Conservation (phyloP, 2,113 vertebrate genomes). For the Phycodurus eques region DNA sequence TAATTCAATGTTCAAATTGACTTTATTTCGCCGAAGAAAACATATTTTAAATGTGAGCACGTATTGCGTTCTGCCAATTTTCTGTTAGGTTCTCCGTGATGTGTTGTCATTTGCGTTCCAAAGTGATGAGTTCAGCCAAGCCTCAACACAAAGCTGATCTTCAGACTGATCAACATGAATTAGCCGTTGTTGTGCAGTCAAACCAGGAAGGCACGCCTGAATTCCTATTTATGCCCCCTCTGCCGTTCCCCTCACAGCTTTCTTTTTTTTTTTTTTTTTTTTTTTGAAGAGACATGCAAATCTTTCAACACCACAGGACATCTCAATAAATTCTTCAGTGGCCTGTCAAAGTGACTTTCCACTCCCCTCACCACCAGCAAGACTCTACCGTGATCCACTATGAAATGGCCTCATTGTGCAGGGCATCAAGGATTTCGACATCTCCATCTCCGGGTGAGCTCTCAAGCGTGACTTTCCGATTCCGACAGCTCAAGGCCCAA, state of each 20-base stretch:
- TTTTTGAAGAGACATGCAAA: conserved; percentile 60
- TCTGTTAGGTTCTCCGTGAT: background rate
- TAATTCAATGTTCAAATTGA: no score
- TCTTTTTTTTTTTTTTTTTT: conserved; percentile 20
- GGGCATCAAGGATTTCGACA: conserved; percentile 58
- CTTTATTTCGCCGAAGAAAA: no score
- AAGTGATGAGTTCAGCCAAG: conserved; percentile 37
- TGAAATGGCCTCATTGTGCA: conserved; percentile 69
- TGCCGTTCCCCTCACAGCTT: conserved; percentile 6
- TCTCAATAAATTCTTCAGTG: conserved; percentile 75
- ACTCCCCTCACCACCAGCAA: conserved; percentile 66
- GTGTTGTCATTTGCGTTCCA: background rate
- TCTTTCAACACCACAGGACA: conserved; percentile 69
- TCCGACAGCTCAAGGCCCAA: conserved; percentile 64
- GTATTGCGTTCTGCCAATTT: background rate
- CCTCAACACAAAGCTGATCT: conserved; percentile 22
- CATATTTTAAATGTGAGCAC: no score
- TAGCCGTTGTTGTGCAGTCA: conserved; percentile 25
- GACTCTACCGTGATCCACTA: conserved; percentile 56
- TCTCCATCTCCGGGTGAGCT: conserved; percentile 63
- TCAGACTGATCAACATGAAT: conserved; percentile 38
- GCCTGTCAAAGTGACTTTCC: conserved; percentile 72
- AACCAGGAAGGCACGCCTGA: conserved; percentile 19
- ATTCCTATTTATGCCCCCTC: conserved; percentile 27
- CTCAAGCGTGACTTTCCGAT: conserved; percentile 72